phyloP scores from a whole-genome alignment of 2,797 vertebrate species.

The Argya squamiceps region DNA sequence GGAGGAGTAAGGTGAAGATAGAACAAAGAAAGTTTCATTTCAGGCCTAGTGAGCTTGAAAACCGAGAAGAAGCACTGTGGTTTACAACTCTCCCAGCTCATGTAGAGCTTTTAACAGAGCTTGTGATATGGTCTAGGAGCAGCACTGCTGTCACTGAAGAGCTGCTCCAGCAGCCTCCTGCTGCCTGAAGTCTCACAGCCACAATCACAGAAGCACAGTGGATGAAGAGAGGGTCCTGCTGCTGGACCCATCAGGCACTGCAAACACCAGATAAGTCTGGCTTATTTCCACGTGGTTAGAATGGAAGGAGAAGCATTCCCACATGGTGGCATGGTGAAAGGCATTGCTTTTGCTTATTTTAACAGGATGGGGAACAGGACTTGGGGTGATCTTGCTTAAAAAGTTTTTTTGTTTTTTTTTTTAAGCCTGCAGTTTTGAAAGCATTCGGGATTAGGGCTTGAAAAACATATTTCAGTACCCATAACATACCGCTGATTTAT shows the following conservation, averaged over 20 bases:
- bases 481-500: slow-evolving; percentile 2
- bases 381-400: neutral
- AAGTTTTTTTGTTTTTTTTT: neutral
- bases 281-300: neutral
- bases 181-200: neutral
- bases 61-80: neutral
- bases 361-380: neutral
- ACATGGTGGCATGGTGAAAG: neutral
- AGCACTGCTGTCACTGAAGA: neutral
- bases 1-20: neutral
- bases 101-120: neutral
- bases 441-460: neutral
- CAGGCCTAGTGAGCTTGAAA: neutral
- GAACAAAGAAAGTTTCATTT: neutral
- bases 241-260: neutral
- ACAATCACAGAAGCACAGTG: rapidly evolving
- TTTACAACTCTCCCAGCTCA: neutral
- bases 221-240: neutral
- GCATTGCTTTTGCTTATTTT: slow-evolving; percentile 4
- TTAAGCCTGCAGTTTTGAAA: neutral
- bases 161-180: neutral
- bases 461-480: slow-evolving; percentile 28
- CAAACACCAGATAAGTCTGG: neutral
- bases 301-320: neutral
- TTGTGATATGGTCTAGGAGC: neutral